Conservation (phyloP, 1,140 invertebrate genomes). For the Drosophila orena region DNA sequence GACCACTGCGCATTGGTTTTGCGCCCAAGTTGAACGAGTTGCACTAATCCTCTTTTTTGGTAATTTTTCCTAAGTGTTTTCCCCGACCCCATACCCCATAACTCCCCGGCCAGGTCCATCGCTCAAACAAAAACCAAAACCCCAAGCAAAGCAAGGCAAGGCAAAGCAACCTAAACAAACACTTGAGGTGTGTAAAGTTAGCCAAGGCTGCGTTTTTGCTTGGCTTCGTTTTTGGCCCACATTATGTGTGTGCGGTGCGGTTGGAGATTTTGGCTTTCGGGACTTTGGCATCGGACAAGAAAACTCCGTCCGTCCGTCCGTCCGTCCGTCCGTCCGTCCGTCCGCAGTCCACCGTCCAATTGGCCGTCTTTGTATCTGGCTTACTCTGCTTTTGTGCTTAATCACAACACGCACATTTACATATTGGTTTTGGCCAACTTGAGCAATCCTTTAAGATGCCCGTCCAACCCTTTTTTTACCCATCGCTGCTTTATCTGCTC, state of each 20-base stretch:
- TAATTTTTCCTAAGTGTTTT: slow-evolving; percentile 40
- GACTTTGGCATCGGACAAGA: slow-evolving; percentile 5
- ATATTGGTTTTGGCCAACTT: slow-evolving; percentile 83
- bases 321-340: slow-evolving; percentile 11
- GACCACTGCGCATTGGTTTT: slow-evolving; percentile 9
- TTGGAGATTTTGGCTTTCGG: slow-evolving; percentile 50
- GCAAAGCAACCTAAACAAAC: slow-evolving; percentile 80
- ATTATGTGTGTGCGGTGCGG: slow-evolving; percentile 56
- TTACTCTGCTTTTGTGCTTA: slow-evolving; percentile 74
- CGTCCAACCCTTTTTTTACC: slow-evolving; percentile 64
- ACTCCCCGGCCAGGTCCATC: neutral
- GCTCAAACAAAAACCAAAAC: slow-evolving; percentile 27
- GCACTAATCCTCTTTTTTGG: slow-evolving; percentile 23
- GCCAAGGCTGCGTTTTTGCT: slow-evolving; percentile 74
- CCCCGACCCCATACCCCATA: neutral
- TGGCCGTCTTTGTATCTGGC: slow-evolving; percentile 44
- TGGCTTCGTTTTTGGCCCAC: slow-evolving; percentile 64
- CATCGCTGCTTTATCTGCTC: slow-evolving; percentile 62
- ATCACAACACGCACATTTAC: slow-evolving; percentile 83
- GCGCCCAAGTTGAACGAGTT: slow-evolving; percentile 20
- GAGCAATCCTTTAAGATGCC: slow-evolving; percentile 79
- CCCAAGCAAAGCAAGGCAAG: slow-evolving; percentile 59
- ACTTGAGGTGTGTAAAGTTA: slow-evolving; percentile 83
- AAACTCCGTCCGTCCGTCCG: slow-evolving; percentile 3
- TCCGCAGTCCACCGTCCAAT: neutral